Percentiles rank a stretch among this genome's conserved stretches.
phyloP scores from a whole-genome alignment of 2,888 invertebrate genomes.

The Hypomecis punctinalis region DNA sequence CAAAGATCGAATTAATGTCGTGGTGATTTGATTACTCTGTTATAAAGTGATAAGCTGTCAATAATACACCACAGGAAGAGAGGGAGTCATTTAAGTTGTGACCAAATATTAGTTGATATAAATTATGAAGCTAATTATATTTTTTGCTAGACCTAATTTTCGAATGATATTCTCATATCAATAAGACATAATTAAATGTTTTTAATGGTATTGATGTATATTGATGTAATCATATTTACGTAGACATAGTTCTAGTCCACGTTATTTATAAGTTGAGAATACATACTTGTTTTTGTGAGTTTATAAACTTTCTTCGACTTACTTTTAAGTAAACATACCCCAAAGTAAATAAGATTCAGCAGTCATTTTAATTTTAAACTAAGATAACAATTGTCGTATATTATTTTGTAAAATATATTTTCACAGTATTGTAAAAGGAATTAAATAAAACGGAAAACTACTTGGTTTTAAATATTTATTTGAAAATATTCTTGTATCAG shows the following conservation, averaged over 20 bases:
- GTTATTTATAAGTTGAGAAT: slow-evolving; percentile 37
- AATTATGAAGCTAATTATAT: slow-evolving; percentile 15
- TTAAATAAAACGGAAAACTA: slow-evolving; percentile 37
- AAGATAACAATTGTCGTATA: slow-evolving; percentile 2
- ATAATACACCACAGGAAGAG: slow-evolving; percentile 42
- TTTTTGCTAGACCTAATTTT: slow-evolving; percentile 29
- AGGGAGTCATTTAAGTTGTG: slow-evolving; percentile 57
- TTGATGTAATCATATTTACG: slow-evolving; percentile 53
- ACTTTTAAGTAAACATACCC: background rate
- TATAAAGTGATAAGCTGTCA: slow-evolving; percentile 35
- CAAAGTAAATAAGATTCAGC: background rate
- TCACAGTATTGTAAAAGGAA: slow-evolving; percentile 30
- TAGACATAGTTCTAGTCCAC: slow-evolving; percentile 55
- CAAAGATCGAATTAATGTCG: background rate
- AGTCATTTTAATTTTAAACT: slow-evolving; percentile 8
- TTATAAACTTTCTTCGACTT: background rate
- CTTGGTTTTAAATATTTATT: slow-evolving; percentile 52
- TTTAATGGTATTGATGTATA: slow-evolving; percentile 43
- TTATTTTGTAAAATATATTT: slow-evolving; percentile 43
- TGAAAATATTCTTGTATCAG: slow-evolving; percentile 58
- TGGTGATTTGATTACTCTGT: slow-evolving; percentile 6
- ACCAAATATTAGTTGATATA: slow-evolving; percentile 42
- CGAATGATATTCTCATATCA: slow-evolving; percentile 41
- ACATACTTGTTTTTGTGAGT: slow-evolving; percentile 1
- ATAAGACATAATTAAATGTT: slow-evolving; percentile 50